A percentile compares a stretch with the other conserved stretches of the same genome.
These are phyloP conservation scores for Pemphredon lugubris DNA, from an alignment of 2,888 invertebrate species.

Conservation along the genomic window DNA sequence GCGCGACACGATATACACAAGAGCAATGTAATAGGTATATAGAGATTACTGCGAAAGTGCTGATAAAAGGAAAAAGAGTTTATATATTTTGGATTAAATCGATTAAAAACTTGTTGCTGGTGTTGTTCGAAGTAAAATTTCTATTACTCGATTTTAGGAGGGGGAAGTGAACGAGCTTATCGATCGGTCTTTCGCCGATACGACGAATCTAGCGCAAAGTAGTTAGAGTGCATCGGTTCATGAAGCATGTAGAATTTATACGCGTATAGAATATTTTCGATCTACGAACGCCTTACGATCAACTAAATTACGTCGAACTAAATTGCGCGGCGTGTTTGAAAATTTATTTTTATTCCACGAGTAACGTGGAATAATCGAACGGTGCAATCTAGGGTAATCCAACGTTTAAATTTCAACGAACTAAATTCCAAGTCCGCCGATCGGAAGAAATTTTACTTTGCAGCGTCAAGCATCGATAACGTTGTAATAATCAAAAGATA, in stretches of 20 bases:
- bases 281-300: neutral
- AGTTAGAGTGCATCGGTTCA: neutral
- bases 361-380: slow-evolving; percentile 28
- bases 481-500: too few species aligned
- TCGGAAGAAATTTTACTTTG: neutral
- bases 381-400: neutral
- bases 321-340: neutral
- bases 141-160: slow-evolving; percentile 10
- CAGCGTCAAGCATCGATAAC: neutral
- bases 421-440: too few species aligned
- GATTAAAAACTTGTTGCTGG: neutral
- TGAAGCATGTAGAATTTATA: slow-evolving; percentile 26
- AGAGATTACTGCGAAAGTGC: neutral
- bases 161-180: neutral
- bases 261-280: neutral
- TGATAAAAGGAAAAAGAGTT: neutral
- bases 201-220: slow-evolving; percentile 14
- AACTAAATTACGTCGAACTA: slow-evolving; percentile 33
- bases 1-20: too few species aligned
- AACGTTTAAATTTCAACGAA: too few species aligned
- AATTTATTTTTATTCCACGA: neutral
- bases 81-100: too few species aligned
- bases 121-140: slow-evolving; percentile 2
- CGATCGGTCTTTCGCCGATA: slow-evolving; percentile 1
- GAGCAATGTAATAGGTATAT: too few species aligned